Percentiles rank a stretch among this genome's conserved stretches.
These are phyloP conservation scores for Stichopus horrens DNA, from an alignment of 53 echinoderm and acorn worm genomes.

Conservation along the genomic window DNA sequence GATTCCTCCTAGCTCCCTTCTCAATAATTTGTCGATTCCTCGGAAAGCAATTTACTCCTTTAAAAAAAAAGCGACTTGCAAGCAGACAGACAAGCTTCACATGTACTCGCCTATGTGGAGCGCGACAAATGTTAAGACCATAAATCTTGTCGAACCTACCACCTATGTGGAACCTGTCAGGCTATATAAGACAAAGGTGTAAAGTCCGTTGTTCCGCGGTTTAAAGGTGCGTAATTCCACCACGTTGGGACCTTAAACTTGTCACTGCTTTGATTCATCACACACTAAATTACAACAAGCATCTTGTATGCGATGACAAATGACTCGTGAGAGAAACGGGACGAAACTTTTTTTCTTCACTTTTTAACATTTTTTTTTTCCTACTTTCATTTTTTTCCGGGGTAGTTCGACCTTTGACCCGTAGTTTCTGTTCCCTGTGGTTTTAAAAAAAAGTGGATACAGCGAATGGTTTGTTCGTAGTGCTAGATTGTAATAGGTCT, in stretches of 20 bases:
- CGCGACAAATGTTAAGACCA: slow-evolving; percentile 8
- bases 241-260: slow-evolving; percentile 39
- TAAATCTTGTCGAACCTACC: slow-evolving; percentile 14
- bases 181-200: not conserved
- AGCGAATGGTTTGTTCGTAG: too few relatives aligned
- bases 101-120: not conserved
- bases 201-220: slow-evolving; percentile 36
- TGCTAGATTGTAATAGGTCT: too few relatives aligned
- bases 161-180: slow-evolving; percentile 8
- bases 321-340: slow-evolving; percentile 10
- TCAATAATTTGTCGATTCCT: too few relatives aligned
- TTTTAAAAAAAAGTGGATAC: too few relatives aligned
- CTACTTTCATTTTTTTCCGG: too few relatives aligned
- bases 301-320: slow-evolving; percentile 9
- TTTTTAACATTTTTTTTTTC: too few relatives aligned
- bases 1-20: too few relatives aligned
- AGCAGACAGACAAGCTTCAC: too few relatives aligned
- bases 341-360: not conserved
- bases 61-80: too few relatives aligned
- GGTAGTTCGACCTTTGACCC: slow-evolving; percentile 30
- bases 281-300: slow-evolving; percentile 13
- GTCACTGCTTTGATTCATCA: slow-evolving; percentile 32
- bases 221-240: slow-evolving; percentile 9
- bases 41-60: too few relatives aligned
- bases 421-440: not conserved